These are phyloP conservation scores for Samia ricini DNA, from an alignment of 1,140 invertebrate species.

Conservation along the genomic window DNA sequence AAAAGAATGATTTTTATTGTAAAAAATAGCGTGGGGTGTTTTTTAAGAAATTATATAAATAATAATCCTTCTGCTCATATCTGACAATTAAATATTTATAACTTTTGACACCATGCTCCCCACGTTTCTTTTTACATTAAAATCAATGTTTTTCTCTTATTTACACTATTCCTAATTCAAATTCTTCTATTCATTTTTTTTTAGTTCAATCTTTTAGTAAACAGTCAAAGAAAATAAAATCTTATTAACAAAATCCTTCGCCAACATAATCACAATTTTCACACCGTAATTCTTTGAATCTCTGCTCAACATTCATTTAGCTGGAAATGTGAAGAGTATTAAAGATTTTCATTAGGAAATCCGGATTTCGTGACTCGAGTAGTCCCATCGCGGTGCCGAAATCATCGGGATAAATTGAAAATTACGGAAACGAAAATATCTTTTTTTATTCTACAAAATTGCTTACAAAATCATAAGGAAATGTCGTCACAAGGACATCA, in stretches of 20 bases:
- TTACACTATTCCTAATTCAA: too few relatives aligned
- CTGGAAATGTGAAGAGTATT: constrained; percentile 6
- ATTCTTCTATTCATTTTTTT: too few relatives aligned
- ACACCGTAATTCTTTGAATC: background rate
- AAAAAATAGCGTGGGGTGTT: too few relatives aligned
- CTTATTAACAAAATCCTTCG: background rate
- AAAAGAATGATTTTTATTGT: too few relatives aligned
- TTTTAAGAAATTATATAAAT: too few relatives aligned
- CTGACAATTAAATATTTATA: too few relatives aligned
- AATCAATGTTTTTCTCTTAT: too few relatives aligned
- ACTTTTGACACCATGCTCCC: too few relatives aligned
- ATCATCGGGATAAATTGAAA: constrained; percentile 1
- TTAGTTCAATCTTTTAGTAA: too few relatives aligned
- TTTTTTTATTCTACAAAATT: background rate
- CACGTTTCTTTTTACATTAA: too few relatives aligned
- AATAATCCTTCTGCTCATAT: too few relatives aligned
- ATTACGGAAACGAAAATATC: background rate
- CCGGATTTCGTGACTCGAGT: constrained; percentile 8
- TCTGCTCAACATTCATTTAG: constrained; percentile 2
- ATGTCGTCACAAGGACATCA: background rate
- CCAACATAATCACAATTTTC: background rate
- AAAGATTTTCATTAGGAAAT: constrained; percentile 8
- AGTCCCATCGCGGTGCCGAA: background rate
- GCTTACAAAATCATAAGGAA: background rate
- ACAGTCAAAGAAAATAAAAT: background rate